phyloP scores from a whole-genome alignment of 1,140 invertebrate genomes.

The Episyrphus balteatus region DNA sequence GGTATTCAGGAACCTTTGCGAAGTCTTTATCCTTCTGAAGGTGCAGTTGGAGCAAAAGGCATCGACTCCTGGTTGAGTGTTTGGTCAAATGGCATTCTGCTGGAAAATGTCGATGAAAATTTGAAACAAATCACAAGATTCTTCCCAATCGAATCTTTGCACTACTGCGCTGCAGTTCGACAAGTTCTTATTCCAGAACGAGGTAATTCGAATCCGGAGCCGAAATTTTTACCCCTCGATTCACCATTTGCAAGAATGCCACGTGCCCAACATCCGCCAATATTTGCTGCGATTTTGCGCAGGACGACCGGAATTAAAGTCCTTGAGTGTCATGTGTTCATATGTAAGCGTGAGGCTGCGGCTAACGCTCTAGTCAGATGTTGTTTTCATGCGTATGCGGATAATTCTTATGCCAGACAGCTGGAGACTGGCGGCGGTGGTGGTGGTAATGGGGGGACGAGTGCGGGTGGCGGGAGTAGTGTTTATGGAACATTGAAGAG shows the following conservation, averaged over 20 bases:
- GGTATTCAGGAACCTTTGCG: constrained; percentile 95
- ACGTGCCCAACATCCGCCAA: constrained; percentile 82
- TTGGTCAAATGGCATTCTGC: constrained; percentile 89
- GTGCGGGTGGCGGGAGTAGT: constrained; percentile 25
- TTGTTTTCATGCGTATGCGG: constrained; percentile 91
- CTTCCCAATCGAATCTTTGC: constrained; percentile 92
- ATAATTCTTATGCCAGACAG: constrained; percentile 82
- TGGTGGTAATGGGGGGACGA: constrained; percentile 37
- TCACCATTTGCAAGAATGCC: constrained; percentile 87
- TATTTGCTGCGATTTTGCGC: constrained; percentile 92
- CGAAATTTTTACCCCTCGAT: constrained; percentile 90
- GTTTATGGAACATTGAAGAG: constrained; percentile 35
- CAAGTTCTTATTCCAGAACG: constrained; percentile 56
- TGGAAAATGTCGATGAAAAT: constrained; percentile 95
- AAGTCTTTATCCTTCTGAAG: constrained; percentile 76
- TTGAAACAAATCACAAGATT: constrained; percentile 90
- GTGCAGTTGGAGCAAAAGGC: constrained; percentile 75
- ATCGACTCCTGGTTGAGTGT: constrained; percentile 97
- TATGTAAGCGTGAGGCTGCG: constrained; percentile 90
- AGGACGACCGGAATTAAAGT: constrained; percentile 97
- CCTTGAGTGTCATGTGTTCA: constrained; percentile 97
- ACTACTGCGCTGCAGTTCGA: constrained; percentile 95
- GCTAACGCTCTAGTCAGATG: constrained; percentile 88
- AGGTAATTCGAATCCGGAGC: constrained; percentile 42
- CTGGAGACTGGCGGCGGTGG: constrained; percentile 45